A percentile compares a stretch with the other conserved stretches of the same genome.
phyloP scores from a whole-genome alignment of 2,113 vertebrate genomes.

The Gymnocephalus cernua region DNA sequence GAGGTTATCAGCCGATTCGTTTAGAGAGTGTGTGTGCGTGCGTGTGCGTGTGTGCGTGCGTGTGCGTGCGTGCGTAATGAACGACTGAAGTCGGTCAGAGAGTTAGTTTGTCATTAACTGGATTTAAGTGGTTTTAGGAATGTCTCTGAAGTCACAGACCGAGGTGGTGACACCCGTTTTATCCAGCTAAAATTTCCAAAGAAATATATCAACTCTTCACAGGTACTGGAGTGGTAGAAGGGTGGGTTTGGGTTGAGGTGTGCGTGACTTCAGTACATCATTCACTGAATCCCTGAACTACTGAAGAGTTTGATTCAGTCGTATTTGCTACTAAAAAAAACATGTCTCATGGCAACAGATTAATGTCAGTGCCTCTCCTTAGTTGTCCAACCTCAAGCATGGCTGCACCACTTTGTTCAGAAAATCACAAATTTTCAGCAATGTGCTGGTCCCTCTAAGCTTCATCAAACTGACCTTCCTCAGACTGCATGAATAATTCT shows the following conservation, averaged over 20 bases:
- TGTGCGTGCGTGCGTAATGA: neutral
- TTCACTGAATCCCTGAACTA: neutral
- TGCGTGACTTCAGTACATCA: neutral
- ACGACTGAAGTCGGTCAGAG: neutral
- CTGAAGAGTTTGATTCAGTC: neutral
- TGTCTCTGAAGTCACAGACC: constrained; percentile 5
- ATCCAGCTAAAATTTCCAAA: neutral
- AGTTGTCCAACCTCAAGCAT: neutral
- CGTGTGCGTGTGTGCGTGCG: too few species aligned
- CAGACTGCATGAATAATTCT: neutral
- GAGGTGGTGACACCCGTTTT: neutral
- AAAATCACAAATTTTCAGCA: neutral
- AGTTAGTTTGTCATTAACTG: constrained; percentile 1
- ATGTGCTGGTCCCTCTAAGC: neutral
- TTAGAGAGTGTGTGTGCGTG: too few species aligned
- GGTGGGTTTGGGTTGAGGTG: too few species aligned
- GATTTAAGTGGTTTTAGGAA: neutral
- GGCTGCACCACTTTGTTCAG: neutral
- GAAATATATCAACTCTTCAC: neutral
- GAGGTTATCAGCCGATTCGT: neutral
- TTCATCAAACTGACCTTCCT: neutral
- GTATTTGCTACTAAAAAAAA: neutral
- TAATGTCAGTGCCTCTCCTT: neutral
- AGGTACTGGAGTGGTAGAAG: neutral
- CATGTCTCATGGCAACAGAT: too few species aligned